Conservation (phyloP, 1,140 invertebrate species). For the Proctacanthus coquilletti region DNA sequence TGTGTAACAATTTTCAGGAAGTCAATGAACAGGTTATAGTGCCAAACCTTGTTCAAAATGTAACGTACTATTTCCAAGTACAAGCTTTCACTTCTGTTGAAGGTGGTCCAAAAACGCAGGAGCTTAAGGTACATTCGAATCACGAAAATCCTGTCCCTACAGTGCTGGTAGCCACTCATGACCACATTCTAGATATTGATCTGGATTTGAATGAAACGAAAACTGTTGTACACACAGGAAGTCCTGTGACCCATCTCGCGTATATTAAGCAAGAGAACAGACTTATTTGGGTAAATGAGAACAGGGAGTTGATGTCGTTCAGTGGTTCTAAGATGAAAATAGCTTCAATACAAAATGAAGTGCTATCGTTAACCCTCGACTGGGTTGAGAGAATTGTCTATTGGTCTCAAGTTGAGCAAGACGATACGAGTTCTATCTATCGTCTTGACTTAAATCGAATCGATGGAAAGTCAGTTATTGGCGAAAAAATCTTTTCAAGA, state of each 20-base stretch:
- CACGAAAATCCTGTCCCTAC: constrained; percentile 59
- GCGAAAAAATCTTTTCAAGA: constrained; percentile 12
- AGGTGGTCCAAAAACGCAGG: constrained; percentile 43
- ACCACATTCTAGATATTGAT: constrained; percentile 55
- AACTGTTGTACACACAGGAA: constrained; percentile 15
- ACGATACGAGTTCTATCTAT: constrained; percentile 29
- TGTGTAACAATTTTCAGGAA: too few species aligned
- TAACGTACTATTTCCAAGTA: constrained; percentile 52
- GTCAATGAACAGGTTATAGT: too few species aligned
- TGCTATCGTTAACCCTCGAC: constrained; percentile 49
- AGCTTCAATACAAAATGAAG: constrained; percentile 44
- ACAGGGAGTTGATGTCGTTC: constrained; percentile 52
- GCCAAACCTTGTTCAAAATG: constrained; percentile 40
- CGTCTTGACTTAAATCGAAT: constrained; percentile 39
- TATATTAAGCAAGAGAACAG: constrained; percentile 50
- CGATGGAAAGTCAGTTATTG: constrained; percentile 19
- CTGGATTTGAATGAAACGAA: constrained; percentile 43
- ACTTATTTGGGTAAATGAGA: constrained; percentile 72
- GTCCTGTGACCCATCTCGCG: constrained; percentile 42
- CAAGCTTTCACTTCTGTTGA: constrained; percentile 62
- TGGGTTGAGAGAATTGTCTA: constrained; percentile 74
- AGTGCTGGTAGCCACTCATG: constrained; percentile 53
- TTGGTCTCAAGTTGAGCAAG: constrained; percentile 42
- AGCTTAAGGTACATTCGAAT: constrained; percentile 30
- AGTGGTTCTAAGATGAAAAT: constrained; percentile 41